Evolutionary conservation across 1,140 invertebrate species (phyloP), one percentile per base, ranked within the genome.

Genomic region (Drosophila tristis): DNA sequence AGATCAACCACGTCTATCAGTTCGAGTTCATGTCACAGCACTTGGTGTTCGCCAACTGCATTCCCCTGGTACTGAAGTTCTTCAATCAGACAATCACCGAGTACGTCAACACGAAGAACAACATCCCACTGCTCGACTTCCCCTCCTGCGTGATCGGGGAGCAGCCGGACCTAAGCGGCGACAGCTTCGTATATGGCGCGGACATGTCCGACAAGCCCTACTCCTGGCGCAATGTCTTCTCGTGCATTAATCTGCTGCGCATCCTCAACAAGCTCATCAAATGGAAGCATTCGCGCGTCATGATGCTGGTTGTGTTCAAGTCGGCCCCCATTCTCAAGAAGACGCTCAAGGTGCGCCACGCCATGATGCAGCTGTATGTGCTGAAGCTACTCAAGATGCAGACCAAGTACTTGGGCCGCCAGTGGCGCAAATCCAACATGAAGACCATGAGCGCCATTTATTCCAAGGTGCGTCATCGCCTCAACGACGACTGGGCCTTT

Each of bases 221-320:
- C 45, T 98, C 98, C 48, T 99, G 98, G 99, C 94, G 98, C 74
- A 99, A 99, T 94, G 95, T 99, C 23, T 99, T 99, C 93, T 97
- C 98, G 2, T 99, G 98, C 90, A 99, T 99, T 51, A 99, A 99
- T 94, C 92, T 99, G 35, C 93, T 99, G 42, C 94, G 99, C 82
- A 98, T 99, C 85, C 94, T 99, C 23, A 99, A 99, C 92, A 99
- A 99, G 94, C 93, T 99, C 44, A 99, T 98, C 35, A 99, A 99
- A 93, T 99, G 98, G 98, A 99, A 99, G 92, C 98, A 99, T 92
- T 99, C 98, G 25, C 95, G 99, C 75, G 99, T 99, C 29, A 99
- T 99, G 98, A 99, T 99, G 98, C 93, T 99, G 50, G 98, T 99
- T 49, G 98, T 99, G 2, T 99, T 99, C 92, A 99, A 99, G 93